Base-by-base conservation (phyloP, 1,140 invertebrate genomes). In the Hermetia illucens region DNA sequence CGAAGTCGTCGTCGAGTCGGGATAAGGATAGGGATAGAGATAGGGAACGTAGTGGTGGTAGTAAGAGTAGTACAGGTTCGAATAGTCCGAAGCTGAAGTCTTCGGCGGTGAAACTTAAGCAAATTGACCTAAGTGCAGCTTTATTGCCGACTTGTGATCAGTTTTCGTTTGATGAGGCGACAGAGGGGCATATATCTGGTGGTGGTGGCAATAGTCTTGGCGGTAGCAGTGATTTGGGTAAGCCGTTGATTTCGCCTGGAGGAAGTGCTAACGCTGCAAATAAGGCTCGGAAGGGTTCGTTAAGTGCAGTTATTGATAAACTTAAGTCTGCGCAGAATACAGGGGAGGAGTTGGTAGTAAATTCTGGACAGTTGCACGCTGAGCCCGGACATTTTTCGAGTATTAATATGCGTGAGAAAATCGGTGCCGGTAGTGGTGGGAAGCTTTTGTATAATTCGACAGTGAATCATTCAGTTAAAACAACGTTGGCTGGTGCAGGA, bases 231-330 rank as follows among this genome's bases (percentile, higher is more conserved):
- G 13, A 13, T 27, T 9, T 8, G 8, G 24, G 24, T 27, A n/a
- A n/a, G n/a, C n/a, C n/a, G n/a, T n/a, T n/a, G n/a, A n/a, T n/a
- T n/a, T 27, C 24, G 13, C 8, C 24, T 27, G 24, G 24, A 27
- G 13, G 8, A 9, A 27, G 24, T 27, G 13, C 8, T 27, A 9
- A 8, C 13, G 24, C 24, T 9, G 24, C 8, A 9, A 8, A 27
- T 10, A 40, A 40, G 36, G 77, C 78, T 51, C 66, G 79, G 34
- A 88, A 87, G 57, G 75, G 79, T 30, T 85, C 80, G 0, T 62
- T 90, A 3, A 83, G 76, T 40, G 84, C 84, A 1, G 82, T 92
- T 1, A 83, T 90, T 39, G 85, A 90, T 49, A 89, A 89, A 53
- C 54, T 92, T 8, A 82, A 82, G 54, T 79, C 72, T 17, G 77